Evolutionary conservation across 1,140 invertebrate species (phyloP).

Genomic region (Atta colombica): DNA sequence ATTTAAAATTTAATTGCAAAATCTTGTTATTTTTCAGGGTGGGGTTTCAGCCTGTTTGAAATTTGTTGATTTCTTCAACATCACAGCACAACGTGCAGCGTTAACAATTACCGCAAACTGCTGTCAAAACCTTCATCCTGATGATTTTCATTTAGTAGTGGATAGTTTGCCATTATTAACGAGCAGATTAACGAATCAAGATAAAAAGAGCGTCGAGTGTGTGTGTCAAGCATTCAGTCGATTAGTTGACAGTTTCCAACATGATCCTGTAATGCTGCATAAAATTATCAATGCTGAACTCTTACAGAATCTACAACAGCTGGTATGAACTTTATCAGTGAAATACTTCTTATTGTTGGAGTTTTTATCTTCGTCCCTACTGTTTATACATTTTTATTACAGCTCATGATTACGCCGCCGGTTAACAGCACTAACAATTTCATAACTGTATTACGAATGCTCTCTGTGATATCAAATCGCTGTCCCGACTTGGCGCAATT

Average conservation of each 20-base stretch:
- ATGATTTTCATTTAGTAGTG: constrained; percentile 97
- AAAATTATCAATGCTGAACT: constrained; percentile 98
- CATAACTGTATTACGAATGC: constrained; percentile 97
- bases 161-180: constrained; percentile 96
- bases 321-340: constrained; percentile 87
- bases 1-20: background rate
- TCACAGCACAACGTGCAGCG: constrained; percentile 97
- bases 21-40: constrained; percentile 88
- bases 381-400: constrained; percentile 69
- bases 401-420: constrained; percentile 96
- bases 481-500: constrained; percentile 97
- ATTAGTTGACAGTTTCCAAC: constrained; percentile 98
- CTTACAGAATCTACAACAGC: constrained; percentile 96
- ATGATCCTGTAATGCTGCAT: constrained; percentile 95
- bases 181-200: constrained; percentile 95
- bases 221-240: constrained; percentile 98
- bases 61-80: constrained; percentile 99
- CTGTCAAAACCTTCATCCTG: constrained; percentile 96
- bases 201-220: constrained; percentile 99
- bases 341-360: constrained; percentile 9
- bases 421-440: constrained; percentile 97
- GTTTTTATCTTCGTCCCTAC: background rate
- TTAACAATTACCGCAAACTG: constrained; percentile 98
- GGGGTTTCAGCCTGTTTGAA: constrained; percentile 98
- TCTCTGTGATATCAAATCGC: constrained; percentile 97